Conservation (phyloP, 2,113 vertebrate species). For the Polyodon spathula region DNA sequence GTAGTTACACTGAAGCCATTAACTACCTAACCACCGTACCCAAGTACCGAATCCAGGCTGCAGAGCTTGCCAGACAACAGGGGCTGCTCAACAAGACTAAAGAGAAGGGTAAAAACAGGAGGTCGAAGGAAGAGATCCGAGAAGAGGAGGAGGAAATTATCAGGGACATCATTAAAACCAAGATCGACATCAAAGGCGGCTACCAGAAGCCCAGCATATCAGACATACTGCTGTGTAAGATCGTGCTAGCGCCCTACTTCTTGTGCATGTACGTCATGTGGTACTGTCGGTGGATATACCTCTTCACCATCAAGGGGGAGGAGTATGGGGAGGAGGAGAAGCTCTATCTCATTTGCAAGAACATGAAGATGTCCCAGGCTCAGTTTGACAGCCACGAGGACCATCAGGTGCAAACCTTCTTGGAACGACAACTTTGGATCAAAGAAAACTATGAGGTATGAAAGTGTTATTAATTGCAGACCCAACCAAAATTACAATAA, state of each 20-base stretch:
- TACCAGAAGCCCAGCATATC: constrained; percentile 89
- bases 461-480: neutral
- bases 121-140: constrained; percentile 87
- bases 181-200: constrained; percentile 95
- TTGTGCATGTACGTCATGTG: constrained; percentile 68
- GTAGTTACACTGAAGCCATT: constrained; percentile 92
- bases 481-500: neutral
- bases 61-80: constrained; percentile 84
- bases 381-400: constrained; percentile 92
- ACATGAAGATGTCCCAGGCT: constrained; percentile 89
- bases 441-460: constrained; percentile 83
- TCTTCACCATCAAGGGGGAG: constrained; percentile 76
- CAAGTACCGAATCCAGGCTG: constrained; percentile 90
- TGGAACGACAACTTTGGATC: constrained; percentile 80
- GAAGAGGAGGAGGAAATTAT: constrained; percentile 93
- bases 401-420: constrained; percentile 61
- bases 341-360: constrained; percentile 80
- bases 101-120: constrained; percentile 85
- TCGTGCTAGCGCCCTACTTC: constrained; percentile 77
- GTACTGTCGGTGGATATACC: constrained; percentile 81
- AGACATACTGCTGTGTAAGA: constrained; percentile 85
- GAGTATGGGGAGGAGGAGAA: constrained; percentile 85
- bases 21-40: constrained; percentile 86
- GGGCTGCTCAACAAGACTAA: constrained; percentile 83
- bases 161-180: constrained; percentile 91